A percentile compares a stretch with the other conserved stretches of the same genome.
Conservation (phyloP, 2,888 invertebrate genomes). For the Leptopilina drosophilae region DNA sequence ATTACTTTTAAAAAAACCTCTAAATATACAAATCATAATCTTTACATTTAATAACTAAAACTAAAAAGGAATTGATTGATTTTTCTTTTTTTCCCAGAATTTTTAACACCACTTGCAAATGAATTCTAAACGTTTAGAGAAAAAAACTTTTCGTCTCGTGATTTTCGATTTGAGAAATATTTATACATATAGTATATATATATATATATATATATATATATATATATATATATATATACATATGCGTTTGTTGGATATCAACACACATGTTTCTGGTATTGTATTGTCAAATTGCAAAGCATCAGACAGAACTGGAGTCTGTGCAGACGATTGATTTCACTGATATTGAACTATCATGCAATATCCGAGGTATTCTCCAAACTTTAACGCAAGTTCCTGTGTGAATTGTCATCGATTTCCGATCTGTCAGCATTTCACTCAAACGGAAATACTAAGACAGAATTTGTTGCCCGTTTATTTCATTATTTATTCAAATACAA, state of each 20-base stretch:
- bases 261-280: not conserved
- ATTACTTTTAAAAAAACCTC: too few species aligned
- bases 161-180: not conserved
- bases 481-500: not conserved
- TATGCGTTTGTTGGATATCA: not conserved
- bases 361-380: constrained; percentile 20
- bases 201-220: not conserved
- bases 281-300: constrained; percentile 14
- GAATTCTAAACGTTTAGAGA: not conserved
- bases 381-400: constrained; percentile 15
- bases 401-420: constrained; percentile 33
- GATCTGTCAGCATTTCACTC: not conserved
- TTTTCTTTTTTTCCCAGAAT: too few species aligned
- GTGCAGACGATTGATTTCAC: constrained; percentile 30
- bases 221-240: not conserved
- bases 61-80: not conserved
- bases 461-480: not conserved
- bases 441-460: constrained; percentile 10
- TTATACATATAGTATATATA: too few species aligned
- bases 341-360: constrained; percentile 29
- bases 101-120: too few species aligned
- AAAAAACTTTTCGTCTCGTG: not conserved
- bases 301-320: constrained; percentile 16
- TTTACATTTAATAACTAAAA: too few species aligned
- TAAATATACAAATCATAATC: too few species aligned